Evolutionary conservation across 2,797 vertebrate genomes (phyloP).

Genomic region (Scarus forsteni): DNA sequence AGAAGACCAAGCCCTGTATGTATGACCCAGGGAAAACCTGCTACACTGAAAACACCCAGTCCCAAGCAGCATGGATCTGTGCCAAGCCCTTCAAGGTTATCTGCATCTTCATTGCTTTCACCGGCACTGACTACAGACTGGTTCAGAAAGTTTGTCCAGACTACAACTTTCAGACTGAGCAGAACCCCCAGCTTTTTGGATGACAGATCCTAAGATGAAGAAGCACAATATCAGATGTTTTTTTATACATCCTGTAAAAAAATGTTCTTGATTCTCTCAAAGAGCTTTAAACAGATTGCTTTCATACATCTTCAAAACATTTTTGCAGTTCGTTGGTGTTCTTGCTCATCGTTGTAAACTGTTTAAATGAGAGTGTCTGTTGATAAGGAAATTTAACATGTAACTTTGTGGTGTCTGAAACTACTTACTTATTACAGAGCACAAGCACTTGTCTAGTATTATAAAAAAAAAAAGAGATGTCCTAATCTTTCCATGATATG

Average conservation of each 20-base stretch:
- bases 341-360: not conserved
- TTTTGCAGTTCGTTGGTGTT: constrained; percentile 24
- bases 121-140: constrained; percentile 96
- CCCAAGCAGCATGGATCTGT: constrained; percentile 96
- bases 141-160: constrained; percentile 98
- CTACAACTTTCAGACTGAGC: constrained; percentile 94
- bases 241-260: constrained; percentile 40
- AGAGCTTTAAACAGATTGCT: constrained; percentile 3
- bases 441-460: not conserved
- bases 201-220: constrained; percentile 62
- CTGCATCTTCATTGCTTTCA: constrained; percentile 98
- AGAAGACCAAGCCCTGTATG: constrained; percentile 93
- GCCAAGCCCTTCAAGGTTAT: constrained; percentile 98
- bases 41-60: constrained; percentile 96
- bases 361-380: not conserved
- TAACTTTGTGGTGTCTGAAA: constrained; percentile 28
- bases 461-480: not conserved
- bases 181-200: constrained; percentile 85
- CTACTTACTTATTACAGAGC: constrained; percentile 1
- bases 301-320: constrained; percentile 6
- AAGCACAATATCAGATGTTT: constrained; percentile 8
- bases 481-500: constrained; percentile 5
- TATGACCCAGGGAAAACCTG: constrained; percentile 94
- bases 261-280: constrained; percentile 27
- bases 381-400: not conserved